Percentiles rank a stretch among this genome's conserved stretches.
Evolutionary conservation across 1,140 invertebrate species (phyloP).

Genomic region (fruit fly (Drosophila melanogaster)): DNA sequence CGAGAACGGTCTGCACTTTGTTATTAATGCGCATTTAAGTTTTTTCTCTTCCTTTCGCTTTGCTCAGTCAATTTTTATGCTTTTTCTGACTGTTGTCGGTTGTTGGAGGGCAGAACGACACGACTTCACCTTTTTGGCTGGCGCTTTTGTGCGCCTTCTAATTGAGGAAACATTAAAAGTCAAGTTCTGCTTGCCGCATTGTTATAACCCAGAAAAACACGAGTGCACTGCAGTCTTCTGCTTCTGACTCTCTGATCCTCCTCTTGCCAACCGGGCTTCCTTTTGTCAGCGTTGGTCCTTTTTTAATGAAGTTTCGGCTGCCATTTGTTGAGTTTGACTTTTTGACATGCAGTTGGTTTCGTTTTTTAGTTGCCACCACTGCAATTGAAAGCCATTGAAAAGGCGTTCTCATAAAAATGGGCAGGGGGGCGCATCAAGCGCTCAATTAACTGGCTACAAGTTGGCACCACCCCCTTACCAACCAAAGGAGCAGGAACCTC

Average conservation of each 20-base stretch:
- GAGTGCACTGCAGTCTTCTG: conserved; percentile 70
- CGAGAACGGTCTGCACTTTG: conserved; percentile 63
- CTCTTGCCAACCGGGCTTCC: not conserved
- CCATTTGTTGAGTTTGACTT: conserved; percentile 62
- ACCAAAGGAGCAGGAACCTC: conserved; percentile 25
- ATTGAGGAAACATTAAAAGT: conserved; percentile 83
- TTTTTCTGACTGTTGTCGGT: not conserved
- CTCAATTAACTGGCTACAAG: conserved; percentile 74
- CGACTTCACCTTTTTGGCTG: conserved; percentile 76
- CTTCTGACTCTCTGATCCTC: conserved; percentile 18
- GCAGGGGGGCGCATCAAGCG: conserved; percentile 48
- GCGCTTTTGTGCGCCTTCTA: conserved; percentile 72
- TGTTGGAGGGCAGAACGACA: conserved; percentile 37
- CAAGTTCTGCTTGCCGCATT: conserved; percentile 80
- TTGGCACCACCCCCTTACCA: conserved; percentile 7
- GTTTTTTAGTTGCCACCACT: conserved; percentile 22
- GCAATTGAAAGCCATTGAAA: conserved; percentile 67
- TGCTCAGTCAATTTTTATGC: conserved; percentile 38
- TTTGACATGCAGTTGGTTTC: conserved; percentile 49
- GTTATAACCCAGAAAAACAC: conserved; percentile 82
- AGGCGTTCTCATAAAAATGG: conserved; percentile 52
- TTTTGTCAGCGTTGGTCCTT: conserved; percentile 29
- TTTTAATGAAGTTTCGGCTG: conserved; percentile 73
- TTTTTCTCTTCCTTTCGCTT: conserved; percentile 37
- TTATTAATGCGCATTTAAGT: conserved; percentile 83